Base-by-base conservation (phyloP, 2,797 vertebrate genomes). In the Cheirogaleus major region DNA sequence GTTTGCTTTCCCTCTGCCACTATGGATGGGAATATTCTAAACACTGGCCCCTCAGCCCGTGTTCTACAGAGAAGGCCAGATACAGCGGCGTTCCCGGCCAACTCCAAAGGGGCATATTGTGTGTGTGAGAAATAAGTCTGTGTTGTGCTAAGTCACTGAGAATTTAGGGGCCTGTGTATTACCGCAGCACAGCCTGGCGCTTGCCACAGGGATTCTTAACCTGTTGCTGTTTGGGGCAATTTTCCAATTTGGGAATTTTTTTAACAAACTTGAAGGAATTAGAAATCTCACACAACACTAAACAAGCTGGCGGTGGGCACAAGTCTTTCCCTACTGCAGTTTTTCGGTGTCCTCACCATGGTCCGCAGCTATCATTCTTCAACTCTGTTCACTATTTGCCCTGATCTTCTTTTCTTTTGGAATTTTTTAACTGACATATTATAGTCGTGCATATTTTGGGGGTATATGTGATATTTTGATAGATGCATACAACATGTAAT, bases 171-270 rank as follows among this genome's bases (percentile, higher is more conserved):
- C 50, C 52, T 15, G 52, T 78, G 67, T 67, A 61, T 72, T 85
- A 35, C 25, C 32, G 57, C 43, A 35, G n/a, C 41, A 14, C 41
- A 65, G 65, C 76, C 61, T 93, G 55, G 45, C 57, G 35, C 27
- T 85, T 12, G 4, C 41, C 35, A 50, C 55, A 80, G 90, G 57
- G 50, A 27, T 86, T 86, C 57, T 76, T 85, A 93, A 69, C 52
- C 32, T 92, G 48, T 82, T 38, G 4, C 63, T 75, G 83, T 89
- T 91, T 61, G 25, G 57, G 45, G 43, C 55, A 59, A 57, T 82
- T 95, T 95, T 95, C 45, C 75, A 81, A 59, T 67, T 73, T 35
- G 88, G 48, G 20, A 84, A 92, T 84, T 92, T 67, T 87, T 73
- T 61, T 81, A 63, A 90, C 32, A 32, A 23, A 18, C 73, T 50